A percentile compares a stretch with the other conserved stretches of the same genome.
Conservation (phyloP, 2,113 vertebrate species). For the Erythrocercus mccallii region DNA sequence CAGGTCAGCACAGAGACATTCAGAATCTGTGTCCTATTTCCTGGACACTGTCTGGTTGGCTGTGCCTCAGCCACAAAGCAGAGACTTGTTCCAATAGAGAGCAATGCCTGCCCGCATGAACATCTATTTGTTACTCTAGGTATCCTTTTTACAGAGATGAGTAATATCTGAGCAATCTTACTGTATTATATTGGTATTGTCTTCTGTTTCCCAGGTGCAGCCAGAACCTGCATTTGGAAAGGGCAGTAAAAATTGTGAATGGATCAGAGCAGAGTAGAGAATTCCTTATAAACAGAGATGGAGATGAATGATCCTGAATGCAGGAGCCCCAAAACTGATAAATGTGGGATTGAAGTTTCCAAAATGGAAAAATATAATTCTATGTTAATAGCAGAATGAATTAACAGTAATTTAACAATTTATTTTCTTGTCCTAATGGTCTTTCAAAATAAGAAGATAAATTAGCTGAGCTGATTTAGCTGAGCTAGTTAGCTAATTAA, state of each 20-base stretch:
- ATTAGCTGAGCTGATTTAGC: neutral
- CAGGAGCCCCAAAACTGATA: neutral
- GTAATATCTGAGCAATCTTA: neutral
- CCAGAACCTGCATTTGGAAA: neutral
- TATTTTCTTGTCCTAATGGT: neutral
- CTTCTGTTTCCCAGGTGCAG: neutral
- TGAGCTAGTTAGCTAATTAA: neutral
- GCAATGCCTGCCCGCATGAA: neutral
- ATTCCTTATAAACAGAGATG: neutral
- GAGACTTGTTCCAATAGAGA: neutral
- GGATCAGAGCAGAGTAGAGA: neutral
- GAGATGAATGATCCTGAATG: neutral
- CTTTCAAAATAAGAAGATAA: neutral
- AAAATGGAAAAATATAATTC: neutral
- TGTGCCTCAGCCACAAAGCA: neutral
- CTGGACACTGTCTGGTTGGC: neutral
- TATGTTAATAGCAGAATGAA: neutral
- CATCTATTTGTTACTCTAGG: neutral
- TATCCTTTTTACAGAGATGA: neutral
- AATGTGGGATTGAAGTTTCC: neutral
- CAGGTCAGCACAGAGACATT: neutral
- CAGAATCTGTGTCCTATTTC: neutral
- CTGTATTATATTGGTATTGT: neutral
- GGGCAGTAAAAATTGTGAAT: neutral
- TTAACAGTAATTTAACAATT: neutral